Evolutionary conservation across 2,113 vertebrate genomes (phyloP).

Genomic region (Cyanoderma ruficeps): DNA sequence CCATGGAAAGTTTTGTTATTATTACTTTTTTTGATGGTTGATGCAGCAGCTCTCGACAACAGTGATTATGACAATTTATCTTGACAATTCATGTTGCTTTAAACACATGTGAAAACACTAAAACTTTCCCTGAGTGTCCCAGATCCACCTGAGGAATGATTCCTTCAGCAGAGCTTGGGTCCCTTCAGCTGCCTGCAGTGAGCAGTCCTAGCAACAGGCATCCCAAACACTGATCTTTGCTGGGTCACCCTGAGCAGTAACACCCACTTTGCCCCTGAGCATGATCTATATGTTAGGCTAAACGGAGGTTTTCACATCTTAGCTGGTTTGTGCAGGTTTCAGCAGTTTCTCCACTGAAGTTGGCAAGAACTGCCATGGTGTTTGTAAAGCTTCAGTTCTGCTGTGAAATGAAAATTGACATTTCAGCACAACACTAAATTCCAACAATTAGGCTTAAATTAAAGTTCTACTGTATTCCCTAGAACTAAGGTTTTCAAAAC

Average conservation of each 20-base stretch:
- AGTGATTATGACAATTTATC: not conserved
- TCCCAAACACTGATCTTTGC: not conserved
- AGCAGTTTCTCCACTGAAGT: not conserved
- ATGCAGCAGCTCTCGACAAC: not conserved
- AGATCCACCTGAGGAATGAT: not conserved
- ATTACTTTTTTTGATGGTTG: not conserved
- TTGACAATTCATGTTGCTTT: not conserved
- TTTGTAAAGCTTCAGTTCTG: constrained; percentile 14
- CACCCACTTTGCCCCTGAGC: not conserved
- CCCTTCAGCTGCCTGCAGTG: not conserved
- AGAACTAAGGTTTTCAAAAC: constrained; percentile 22
- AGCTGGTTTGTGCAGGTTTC: constrained; percentile 15
- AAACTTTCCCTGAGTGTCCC: not conserved
- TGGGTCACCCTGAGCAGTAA: not conserved
- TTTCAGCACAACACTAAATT: constrained; percentile 30
- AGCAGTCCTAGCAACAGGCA: not conserved
- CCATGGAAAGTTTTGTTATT: not conserved
- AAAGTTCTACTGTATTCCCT: constrained; percentile 13
- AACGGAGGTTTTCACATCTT: not conserved
- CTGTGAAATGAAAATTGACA: constrained; percentile 19
- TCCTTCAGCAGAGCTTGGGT: not conserved
- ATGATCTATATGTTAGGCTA: not conserved
- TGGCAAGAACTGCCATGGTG: not conserved
- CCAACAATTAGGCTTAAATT: constrained; percentile 31
- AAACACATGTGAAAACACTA: not conserved